phyloP scores from a whole-genome alignment of 2,888 invertebrate species.

The Nasonovia ribisnigri region DNA sequence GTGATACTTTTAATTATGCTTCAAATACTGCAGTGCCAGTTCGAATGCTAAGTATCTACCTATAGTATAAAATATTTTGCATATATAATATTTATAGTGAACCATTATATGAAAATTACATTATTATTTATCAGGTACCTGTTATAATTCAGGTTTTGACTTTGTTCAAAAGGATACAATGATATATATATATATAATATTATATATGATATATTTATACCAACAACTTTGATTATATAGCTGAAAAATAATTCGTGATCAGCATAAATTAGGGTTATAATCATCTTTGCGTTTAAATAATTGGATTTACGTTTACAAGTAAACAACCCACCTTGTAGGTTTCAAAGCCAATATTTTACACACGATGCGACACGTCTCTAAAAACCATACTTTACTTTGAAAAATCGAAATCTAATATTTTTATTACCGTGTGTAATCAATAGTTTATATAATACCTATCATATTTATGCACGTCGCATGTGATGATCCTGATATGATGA shows the following conservation, averaged over 20 bases:
- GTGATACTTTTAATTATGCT: neutral
- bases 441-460: neutral
- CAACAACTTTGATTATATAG: constrained; percentile 1
- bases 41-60: neutral
- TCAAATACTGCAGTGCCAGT: neutral
- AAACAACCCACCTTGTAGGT: neutral
- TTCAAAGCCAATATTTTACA: constrained; percentile 17
- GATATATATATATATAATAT: neutral
- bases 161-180: constrained; percentile 8
- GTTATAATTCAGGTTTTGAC: neutral
- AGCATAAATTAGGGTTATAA: constrained; percentile 43
- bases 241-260: constrained; percentile 47
- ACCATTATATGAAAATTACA: neutral
- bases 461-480: neutral
- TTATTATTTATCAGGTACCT: neutral
- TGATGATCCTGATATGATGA: neutral
- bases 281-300: constrained; percentile 18
- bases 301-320: neutral
- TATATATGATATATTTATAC: neutral
- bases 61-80: neutral
- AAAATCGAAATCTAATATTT: neutral
- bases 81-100: neutral
- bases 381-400: neutral
- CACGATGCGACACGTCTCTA: neutral
- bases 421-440: neutral